Evolutionary conservation across 2,888 invertebrate genomes (phyloP), one percentile per base, ranked within the genome.

Genomic region (Corythucha ciliata): DNA sequence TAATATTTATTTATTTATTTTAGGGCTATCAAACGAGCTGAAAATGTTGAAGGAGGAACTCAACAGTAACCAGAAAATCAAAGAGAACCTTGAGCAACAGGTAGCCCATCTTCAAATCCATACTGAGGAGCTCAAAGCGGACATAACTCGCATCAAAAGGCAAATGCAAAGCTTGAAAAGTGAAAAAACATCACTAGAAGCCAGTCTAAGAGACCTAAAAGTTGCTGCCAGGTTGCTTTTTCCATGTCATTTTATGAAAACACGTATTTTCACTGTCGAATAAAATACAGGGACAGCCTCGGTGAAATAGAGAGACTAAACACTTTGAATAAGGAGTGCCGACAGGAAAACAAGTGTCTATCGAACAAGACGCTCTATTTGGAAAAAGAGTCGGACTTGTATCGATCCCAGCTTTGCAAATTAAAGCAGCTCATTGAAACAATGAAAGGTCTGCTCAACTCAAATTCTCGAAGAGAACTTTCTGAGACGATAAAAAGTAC

Each of bases 381-480:
- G 34, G 52, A 56, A 27, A 49, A 48, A 32, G 56, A 56, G 24
- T 21, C 32, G 4, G 37, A 37, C 32, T 22, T 54, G 4, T 49
- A 48, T 22, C 36, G 52, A 42, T 21, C 45, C 12, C 56, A 56
- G 25, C 39, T 48, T 10, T 54, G 51, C 36, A 54, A 53, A 40
- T 36, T 56, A 4, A 37, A 44, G 8, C 48, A 48, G n/a, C 52
- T 56, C 32, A 40, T 56, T 1, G 56, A 56, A 29, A 42, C 53
- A 10, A 53, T 53, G 53, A 56, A 56, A 51, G 53, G 56, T 56
- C 33, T 39, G 5, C 21, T 27, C n/a, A 44, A 7, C 14, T 20
- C 8, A 16, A 41, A 41, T 41, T 41, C 24, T 8, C 14, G 32
- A 29, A 34, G 10, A 25, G 7, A 34, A 46, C 24, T 34, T 49